Evolutionary conservation across 2,113 vertebrate genomes (phyloP), one percentile per base, ranked within the genome.

Genomic region (Asarcornis scutulata): DNA sequence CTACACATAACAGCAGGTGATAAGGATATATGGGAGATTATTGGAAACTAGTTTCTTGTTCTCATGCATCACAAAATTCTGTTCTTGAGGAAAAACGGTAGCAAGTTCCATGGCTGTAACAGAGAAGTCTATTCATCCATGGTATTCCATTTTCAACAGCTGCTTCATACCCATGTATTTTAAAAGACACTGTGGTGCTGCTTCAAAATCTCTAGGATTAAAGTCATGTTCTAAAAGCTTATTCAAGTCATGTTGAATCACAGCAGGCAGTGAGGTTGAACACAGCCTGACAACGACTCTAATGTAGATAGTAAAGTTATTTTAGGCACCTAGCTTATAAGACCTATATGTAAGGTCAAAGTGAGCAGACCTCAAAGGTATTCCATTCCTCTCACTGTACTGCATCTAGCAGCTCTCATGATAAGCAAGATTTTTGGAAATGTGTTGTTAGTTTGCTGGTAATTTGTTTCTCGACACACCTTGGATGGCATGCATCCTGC

Each of bases 121-220:
- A 89, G 23, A 81, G 56, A 63, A 29, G 44, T 56, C 81, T 74
- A 52, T 88, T 90, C 74, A 82, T 82, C 66, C 44, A 16, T 23
- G 27, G 77, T 64, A 84, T 93, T 87, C 80, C 74, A 74, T 91
- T 96, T 93, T 94, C 82, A 95, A 94, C 89, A 95, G 93, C 91
- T 95, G 81, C 63, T 91, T 92, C 83, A 59, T 84, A 76, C 17
- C n/a, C 58, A 21, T 59, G 34, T 68, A 67, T 84, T 95, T 91
- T 84, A 93, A 89, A 92, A 69, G 78, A 83, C 18, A 76, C 31
- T 3, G 32, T 64, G 66, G 68, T 92, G 80, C 36, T 94, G 68
- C 52, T 88, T 96, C 86, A 89, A 74, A 92, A 91, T 92, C 83
- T 93, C 42, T 73, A 74, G 81, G 90, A 97, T 94, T 95, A 95